Evolutionary conservation across 2,797 vertebrate genomes (phyloP), one percentile per base, ranked within the genome.

Genomic region (Echiichthys vipera): DNA sequence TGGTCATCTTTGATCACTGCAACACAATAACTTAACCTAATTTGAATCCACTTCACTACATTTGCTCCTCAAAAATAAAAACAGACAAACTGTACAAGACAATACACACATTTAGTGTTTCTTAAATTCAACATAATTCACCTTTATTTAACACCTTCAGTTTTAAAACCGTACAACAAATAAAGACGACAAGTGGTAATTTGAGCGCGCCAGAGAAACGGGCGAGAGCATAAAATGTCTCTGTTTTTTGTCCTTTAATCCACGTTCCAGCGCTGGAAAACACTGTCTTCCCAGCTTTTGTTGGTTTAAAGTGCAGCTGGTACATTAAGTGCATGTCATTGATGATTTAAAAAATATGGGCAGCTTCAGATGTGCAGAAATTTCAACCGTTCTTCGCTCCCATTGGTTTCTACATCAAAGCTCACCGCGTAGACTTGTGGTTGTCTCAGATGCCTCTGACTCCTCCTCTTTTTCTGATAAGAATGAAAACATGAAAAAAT

Each of bases 101-200:
- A 15, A 49, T 5, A 39, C 15, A 27, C 8, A 58, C 12, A 5
- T 14, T n/a, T n/a, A n/a, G n/a, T 1, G 2, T 27, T 65, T 20
- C 6, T 62, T 83, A 62, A 84, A 83, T 69, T 83, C 20, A 74
- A 73, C 71, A 83, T 37, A 17, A 56, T 78, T 74, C 20, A 62
- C 20, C 55, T 92, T 93, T 92, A 91, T 92, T 92, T 51, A 86
- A 82, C 56, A 73, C 10, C 1, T 74, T 77, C 7, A 1, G 45
- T 55, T 77, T 86, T 86, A 91, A 91, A 93, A 88, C 27, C 58
- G 68, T 32, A 85, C 65, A 80, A 88, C 70, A 85, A 72, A 81
- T 37, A 73, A 78, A 77, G 50, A 79, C 47, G 32, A 59, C 47
- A 37, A 80, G 76, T 80, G 71, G 49, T 65, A 11, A 24, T 66